These are phyloP conservation scores for Telenomus remus DNA, from an alignment of 1,140 invertebrate genomes.

Conservation along the genomic window DNA sequence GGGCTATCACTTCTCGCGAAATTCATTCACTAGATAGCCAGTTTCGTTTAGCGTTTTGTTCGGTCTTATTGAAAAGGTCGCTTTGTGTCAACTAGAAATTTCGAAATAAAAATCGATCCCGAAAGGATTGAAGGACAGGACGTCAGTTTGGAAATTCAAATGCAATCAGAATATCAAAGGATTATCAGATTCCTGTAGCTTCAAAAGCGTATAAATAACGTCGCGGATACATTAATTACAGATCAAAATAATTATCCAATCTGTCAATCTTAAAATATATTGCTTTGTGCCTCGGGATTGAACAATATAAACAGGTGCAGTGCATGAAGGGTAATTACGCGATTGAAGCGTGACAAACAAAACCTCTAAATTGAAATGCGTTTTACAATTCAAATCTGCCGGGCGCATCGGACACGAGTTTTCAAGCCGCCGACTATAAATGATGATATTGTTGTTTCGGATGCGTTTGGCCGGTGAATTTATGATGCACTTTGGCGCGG, in stretches of 20 bases:
- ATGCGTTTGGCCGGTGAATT: slow-evolving; percentile 46
- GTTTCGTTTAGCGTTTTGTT: too few relatives aligned
- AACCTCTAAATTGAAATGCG: slow-evolving; percentile 49
- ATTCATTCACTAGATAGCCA: too few relatives aligned
- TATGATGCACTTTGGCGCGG: slow-evolving; percentile 32
- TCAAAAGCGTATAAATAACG: slow-evolving; percentile 25
- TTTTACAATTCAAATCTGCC: slow-evolving; percentile 51
- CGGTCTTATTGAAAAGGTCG: too few relatives aligned
- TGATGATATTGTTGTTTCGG: slow-evolving; percentile 46
- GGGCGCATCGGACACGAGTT: slow-evolving; percentile 31
- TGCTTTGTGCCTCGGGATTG: slow-evolving; percentile 26
- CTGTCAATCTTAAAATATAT: slow-evolving; percentile 47
- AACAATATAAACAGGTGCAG: slow-evolving; percentile 7
- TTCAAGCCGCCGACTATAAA: slow-evolving; percentile 30
- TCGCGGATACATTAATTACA: slow-evolving; percentile 39
- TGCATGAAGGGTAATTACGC: slow-evolving; percentile 37
- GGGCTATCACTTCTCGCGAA: too few relatives aligned
- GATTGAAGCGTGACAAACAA: slow-evolving; percentile 50
- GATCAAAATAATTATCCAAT: slow-evolving; percentile 51
- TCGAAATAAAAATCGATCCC: too few relatives aligned
- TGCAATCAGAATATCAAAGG: too few relatives aligned
- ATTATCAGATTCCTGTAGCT: not conserved
- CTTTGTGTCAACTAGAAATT: too few relatives aligned
- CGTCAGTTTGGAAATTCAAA: too few relatives aligned
- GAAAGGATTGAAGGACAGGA: too few relatives aligned